phyloP scores from a whole-genome alignment of 2,888 invertebrate genomes.

The Caenorhabditis plicata region DNA sequence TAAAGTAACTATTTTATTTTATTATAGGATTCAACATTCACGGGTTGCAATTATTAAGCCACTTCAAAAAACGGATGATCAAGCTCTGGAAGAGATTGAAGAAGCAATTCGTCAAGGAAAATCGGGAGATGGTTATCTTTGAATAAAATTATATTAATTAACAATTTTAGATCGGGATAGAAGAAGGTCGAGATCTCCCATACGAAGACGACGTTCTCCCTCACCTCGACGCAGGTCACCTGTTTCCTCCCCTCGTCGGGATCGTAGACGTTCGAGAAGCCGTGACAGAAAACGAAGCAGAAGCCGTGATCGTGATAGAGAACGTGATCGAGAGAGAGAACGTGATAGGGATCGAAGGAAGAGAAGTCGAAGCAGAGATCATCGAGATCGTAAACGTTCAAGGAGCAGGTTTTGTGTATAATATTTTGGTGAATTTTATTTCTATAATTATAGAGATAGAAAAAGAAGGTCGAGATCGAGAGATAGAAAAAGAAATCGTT shows the following conservation, averaged over 20 bases:
- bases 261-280: slow-evolving; percentile 10
- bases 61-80: slow-evolving; percentile 90
- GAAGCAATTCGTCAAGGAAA: slow-evolving; percentile 84
- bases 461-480: slow-evolving; percentile 5
- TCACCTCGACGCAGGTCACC: slow-evolving; percentile 42
- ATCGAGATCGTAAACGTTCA: slow-evolving; percentile 37
- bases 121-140: slow-evolving; percentile 13
- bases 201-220: slow-evolving; percentile 30
- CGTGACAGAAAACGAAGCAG: slow-evolving; percentile 36
- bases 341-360: slow-evolving; percentile 14
- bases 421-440: not conserved
- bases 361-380: slow-evolving; percentile 15
- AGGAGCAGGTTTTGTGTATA: slow-evolving; percentile 6
- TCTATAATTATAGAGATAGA: not conserved
- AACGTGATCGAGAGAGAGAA: slow-evolving; percentile 19
- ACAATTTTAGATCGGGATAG: not conserved
- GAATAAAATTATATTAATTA: too few relatives aligned
- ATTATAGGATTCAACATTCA: slow-evolving; percentile 78
- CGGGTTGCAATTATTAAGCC: slow-evolving; percentile 84
- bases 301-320: slow-evolving; percentile 14
- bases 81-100: slow-evolving; percentile 90
- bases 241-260: slow-evolving; percentile 33
- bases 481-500: slow-evolving; percentile 18
- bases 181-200: too few relatives aligned
- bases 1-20: too few relatives aligned